phyloP scores from a whole-genome alignment of 2,113 vertebrate species.

The Sitta europaea region DNA sequence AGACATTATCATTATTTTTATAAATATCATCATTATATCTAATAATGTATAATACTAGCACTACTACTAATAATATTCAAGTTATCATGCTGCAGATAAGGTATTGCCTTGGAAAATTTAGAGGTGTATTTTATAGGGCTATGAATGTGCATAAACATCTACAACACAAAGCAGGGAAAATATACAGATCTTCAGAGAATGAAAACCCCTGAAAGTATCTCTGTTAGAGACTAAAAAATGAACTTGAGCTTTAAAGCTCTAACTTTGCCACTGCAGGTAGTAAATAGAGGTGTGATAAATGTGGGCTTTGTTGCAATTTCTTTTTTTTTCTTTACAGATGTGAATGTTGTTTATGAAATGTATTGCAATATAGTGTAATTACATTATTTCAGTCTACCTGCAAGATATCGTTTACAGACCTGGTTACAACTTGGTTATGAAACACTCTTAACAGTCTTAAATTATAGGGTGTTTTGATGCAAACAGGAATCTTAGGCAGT shows the following conservation, averaged over 20 bases:
- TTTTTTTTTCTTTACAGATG: background rate
- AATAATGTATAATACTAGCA: background rate
- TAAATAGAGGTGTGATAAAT: background rate
- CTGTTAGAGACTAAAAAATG: background rate
- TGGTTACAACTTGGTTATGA: background rate
- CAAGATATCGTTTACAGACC: background rate
- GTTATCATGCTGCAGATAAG: background rate
- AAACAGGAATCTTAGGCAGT: background rate
- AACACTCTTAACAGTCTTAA: background rate
- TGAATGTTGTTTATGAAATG: background rate
- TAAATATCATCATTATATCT: background rate
- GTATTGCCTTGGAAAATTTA: background rate
- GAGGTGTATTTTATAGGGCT: background rate
- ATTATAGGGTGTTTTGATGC: background rate
- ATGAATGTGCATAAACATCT: background rate
- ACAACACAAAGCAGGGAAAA: background rate
- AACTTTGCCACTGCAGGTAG: background rate
- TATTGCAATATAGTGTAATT: background rate
- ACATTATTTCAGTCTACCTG: background rate
- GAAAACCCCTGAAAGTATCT: background rate
- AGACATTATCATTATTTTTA: no score
- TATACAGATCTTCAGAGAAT: background rate
- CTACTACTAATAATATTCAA: background rate
- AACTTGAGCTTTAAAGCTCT: background rate
- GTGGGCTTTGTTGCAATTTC: accelerated